Percentiles rank a stretch among this genome's conserved stretches.
These are phyloP conservation scores for Bambusicola thoracicus DNA, from an alignment of 2,113 vertebrate genomes.

Conservation along the genomic window DNA sequence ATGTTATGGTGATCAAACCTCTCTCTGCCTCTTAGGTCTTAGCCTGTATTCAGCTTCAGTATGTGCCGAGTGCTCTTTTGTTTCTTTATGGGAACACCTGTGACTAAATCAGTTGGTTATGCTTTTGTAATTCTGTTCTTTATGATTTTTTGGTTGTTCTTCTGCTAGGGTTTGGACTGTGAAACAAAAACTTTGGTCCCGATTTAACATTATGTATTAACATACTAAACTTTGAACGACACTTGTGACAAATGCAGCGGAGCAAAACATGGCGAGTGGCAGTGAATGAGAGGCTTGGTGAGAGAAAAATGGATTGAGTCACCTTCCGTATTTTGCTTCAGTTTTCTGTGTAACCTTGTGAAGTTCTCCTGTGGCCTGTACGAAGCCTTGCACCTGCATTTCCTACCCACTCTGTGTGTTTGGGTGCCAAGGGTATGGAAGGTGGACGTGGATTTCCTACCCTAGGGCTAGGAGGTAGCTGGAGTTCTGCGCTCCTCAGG, in stretches of 20 bases:
- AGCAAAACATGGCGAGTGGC: neutral
- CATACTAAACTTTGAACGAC: neutral
- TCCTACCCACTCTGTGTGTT: neutral
- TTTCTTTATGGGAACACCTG: neutral
- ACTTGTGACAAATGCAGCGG: too few relatives aligned
- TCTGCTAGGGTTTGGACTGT: neutral
- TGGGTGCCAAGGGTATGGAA: neutral
- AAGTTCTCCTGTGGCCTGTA: neutral
- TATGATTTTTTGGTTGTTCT: neutral
- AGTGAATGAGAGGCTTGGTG: neutral
- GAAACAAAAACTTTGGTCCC: neutral
- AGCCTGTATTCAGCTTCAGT: neutral
- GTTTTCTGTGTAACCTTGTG: neutral
- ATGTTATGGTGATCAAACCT: neutral
- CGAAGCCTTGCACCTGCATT: neutral
- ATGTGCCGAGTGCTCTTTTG: neutral
- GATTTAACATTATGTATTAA: neutral
- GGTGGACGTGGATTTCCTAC: accelerated
- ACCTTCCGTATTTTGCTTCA: neutral
- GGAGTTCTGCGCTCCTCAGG: accelerated
- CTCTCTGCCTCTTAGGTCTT: neutral
- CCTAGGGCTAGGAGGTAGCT: accelerated
- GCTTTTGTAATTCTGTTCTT: neutral
- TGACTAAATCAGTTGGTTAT: neutral
- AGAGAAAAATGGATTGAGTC: neutral